phyloP scores from a whole-genome alignment of 1,140 invertebrate genomes.

The Drosophila pallidifrons region DNA sequence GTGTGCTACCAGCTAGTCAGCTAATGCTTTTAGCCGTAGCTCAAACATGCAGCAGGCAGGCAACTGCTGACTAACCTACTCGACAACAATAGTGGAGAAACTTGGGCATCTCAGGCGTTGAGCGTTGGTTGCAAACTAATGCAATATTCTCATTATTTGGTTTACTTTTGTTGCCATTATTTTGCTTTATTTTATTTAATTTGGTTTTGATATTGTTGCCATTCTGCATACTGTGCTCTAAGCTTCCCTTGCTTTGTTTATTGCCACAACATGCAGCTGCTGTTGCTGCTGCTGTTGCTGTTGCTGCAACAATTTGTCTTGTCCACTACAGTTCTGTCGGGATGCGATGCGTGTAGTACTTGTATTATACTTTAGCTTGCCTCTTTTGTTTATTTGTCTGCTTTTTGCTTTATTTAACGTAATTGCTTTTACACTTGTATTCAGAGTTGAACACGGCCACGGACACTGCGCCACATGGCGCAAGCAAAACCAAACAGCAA shows the following conservation, averaged over 20 bases:
- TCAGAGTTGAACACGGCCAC: constrained; percentile 28
- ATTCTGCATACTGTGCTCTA: constrained; percentile 10
- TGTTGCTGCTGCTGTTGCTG: constrained; percentile 49
- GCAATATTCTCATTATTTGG: constrained; percentile 82
- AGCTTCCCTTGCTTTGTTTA: constrained; percentile 63
- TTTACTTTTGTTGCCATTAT: constrained; percentile 61
- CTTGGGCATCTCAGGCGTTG: constrained; percentile 5
- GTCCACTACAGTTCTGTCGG: constrained; percentile 34
- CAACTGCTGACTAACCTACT: neutral
- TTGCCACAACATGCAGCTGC: constrained; percentile 74
- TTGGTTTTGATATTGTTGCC: constrained; percentile 71
- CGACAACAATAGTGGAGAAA: neutral
- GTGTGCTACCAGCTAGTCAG: constrained; percentile 61
- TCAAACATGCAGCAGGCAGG: constrained; percentile 45
- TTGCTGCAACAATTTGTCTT: constrained; percentile 78
- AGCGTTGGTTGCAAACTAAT: constrained; percentile 62
- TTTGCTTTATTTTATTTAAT: constrained; percentile 70
- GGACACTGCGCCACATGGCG: constrained; percentile 39
- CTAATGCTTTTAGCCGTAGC: constrained; percentile 75
- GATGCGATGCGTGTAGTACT: constrained; percentile 35
- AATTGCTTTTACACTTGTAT: constrained; percentile 70
- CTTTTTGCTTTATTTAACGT: constrained; percentile 79
- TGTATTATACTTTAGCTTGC: constrained; percentile 40
- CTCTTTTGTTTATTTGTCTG: constrained; percentile 52
- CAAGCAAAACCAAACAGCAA: constrained; percentile 24